phyloP scores from a whole-genome alignment of 2,888 invertebrate genomes.

The Neoaliturus tenellus region DNA sequence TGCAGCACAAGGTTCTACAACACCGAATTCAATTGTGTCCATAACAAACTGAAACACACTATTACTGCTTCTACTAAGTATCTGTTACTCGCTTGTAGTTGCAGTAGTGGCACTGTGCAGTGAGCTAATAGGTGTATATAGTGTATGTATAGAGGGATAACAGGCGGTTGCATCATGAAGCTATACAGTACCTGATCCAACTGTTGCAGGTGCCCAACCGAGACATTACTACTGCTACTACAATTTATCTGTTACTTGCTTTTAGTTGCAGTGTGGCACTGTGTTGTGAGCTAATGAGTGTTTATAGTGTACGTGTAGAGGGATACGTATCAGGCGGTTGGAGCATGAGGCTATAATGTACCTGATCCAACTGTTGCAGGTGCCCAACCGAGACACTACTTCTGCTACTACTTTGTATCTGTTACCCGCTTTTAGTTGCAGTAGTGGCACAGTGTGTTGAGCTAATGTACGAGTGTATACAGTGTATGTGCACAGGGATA shows the following conservation, averaged over 20 bases:
- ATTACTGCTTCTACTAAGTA: no score
- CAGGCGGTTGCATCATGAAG: conserved; percentile 84
- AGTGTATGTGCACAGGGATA: conserved; percentile 62
- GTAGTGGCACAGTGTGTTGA: no score
- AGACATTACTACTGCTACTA: no score
- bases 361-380: conserved; percentile 89
- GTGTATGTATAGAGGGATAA: conserved; percentile 63
- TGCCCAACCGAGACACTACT: conserved; percentile 94
- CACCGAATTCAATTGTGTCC: conserved; percentile 91
- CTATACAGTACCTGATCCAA: conserved; percentile 88
- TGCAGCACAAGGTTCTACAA: conserved; percentile 89
- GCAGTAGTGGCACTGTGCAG: no score
- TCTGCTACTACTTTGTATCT: no score
- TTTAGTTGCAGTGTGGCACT: no score
- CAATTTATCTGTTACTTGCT: no score
- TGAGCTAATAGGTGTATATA: conserved; percentile 49
- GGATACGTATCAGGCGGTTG: conserved; percentile 73
- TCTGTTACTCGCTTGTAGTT: no score
- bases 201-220: conserved; percentile 91
- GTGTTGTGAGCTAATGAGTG: conserved; percentile 47
- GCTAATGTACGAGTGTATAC: conserved; percentile 54
- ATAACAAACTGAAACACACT: conserved; percentile 93
- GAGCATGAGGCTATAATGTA: conserved; percentile 91
- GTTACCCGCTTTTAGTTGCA: no score
- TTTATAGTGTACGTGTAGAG: conserved; percentile 57